Conservation (phyloP, 2,797 vertebrate genomes). For the Poeciliopsis paucimaculata region DNA sequence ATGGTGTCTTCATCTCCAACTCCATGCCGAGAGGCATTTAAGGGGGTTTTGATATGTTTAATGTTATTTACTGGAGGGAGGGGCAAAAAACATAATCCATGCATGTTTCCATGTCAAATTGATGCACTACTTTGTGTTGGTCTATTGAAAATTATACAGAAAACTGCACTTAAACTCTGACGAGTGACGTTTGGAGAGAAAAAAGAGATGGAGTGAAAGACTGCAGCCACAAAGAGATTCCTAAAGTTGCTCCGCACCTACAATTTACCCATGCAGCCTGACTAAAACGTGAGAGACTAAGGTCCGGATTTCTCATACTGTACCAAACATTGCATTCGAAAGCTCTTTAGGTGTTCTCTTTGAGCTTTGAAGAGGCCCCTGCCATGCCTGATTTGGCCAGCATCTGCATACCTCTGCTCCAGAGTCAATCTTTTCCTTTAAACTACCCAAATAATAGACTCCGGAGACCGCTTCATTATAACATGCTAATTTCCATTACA, state of each 20-base stretch:
- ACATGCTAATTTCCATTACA: conserved; percentile 82
- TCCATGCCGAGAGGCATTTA: neutral
- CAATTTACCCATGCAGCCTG: conserved; percentile 1
- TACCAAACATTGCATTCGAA: conserved; percentile 31
- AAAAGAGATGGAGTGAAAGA: conserved; percentile 6
- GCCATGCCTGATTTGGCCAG: conserved; percentile 61
- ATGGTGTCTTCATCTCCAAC: neutral
- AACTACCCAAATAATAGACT: conserved; percentile 74
- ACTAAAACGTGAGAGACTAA: conserved; percentile 6
- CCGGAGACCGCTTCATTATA: conserved; percentile 74
- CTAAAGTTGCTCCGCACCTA: neutral
- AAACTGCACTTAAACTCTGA: neutral
- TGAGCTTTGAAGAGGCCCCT: conserved; percentile 34
- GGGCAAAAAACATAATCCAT: neutral
- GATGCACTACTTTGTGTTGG: neutral
- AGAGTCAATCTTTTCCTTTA: conserved; percentile 70
- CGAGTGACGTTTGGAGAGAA: neutral
- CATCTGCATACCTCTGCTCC: conserved; percentile 55
- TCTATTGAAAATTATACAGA: neutral
- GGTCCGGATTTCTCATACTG: conserved; percentile 29
- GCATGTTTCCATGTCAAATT: neutral
- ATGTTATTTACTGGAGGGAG: neutral
- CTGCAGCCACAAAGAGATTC: neutral
- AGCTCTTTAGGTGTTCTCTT: conserved; percentile 47
- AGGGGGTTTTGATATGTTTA: neutral